A percentile compares a stretch with the other conserved stretches of the same genome.
Evolutionary conservation across 2,888 invertebrate species (phyloP).

Genomic region (Cryptus armator): DNA sequence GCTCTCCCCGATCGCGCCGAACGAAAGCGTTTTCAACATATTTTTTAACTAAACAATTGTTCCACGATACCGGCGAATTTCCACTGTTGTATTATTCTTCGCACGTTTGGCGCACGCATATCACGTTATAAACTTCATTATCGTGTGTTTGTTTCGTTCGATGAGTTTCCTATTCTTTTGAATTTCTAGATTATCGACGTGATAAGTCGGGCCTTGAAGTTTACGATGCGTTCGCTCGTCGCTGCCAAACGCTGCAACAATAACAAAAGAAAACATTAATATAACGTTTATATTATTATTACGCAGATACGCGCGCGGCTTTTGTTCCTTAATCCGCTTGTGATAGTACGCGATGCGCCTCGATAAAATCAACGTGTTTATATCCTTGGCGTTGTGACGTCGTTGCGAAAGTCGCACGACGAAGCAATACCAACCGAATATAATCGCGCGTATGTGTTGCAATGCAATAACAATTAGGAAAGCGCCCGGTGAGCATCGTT

Average conservation of each 20-base stretch:
- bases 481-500: background rate
- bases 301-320: background rate
- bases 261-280: slow-evolving; percentile 43
- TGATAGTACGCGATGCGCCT: slow-evolving; percentile 41
- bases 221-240: slow-evolving; percentile 96
- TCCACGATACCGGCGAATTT: slow-evolving; percentile 22
- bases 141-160: slow-evolving; percentile 50
- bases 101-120: slow-evolving; percentile 9
- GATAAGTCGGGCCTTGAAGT: slow-evolving; percentile 96
- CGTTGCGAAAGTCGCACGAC: slow-evolving; percentile 33
- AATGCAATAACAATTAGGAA: slow-evolving; percentile 34
- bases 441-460: slow-evolving; percentile 4
- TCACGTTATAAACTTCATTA: slow-evolving; percentile 1
- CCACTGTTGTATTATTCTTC: slow-evolving; percentile 47
- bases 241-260: slow-evolving; percentile 90
- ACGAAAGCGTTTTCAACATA: background rate
- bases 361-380: slow-evolving; percentile 7
- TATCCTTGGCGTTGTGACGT: slow-evolving; percentile 22
- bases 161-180: slow-evolving; percentile 44
- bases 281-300: slow-evolving; percentile 15
- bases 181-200: slow-evolving; percentile 92
- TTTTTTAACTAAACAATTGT: background rate
- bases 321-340: background rate
- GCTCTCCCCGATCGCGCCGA: no score
- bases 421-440: background rate